These are phyloP conservation scores for Brachyrhaphis roseni DNA, from an alignment of 2,797 vertebrate species.

Conservation along the genomic window DNA sequence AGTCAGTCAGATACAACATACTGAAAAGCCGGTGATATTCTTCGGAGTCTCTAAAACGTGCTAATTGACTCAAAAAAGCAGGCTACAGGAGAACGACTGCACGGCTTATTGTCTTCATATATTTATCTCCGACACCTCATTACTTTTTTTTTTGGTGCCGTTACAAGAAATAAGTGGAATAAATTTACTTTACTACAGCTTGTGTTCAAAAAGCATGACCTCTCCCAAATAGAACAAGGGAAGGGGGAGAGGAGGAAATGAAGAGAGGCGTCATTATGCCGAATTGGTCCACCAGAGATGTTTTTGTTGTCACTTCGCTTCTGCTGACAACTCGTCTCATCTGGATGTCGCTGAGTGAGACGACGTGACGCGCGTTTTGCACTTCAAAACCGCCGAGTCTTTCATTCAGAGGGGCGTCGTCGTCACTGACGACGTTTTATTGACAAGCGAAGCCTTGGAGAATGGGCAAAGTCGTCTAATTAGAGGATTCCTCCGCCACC, in stretches of 20 bases:
- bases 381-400: slow-evolving; percentile 69
- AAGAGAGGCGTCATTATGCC: slow-evolving; percentile 71
- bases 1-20: slow-evolving; percentile 66
- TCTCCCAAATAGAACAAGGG: slow-evolving; percentile 64
- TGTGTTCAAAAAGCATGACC: slow-evolving; percentile 78
- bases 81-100: slow-evolving; percentile 52
- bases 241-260: slow-evolving; percentile 24
- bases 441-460: slow-evolving; percentile 73
- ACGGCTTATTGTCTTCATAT: slow-evolving; percentile 69
- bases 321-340: slow-evolving; percentile 72
- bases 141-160: slow-evolving; percentile 61
- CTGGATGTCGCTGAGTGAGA: slow-evolving; percentile 58
- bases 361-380: slow-evolving; percentile 69
- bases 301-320: slow-evolving; percentile 74
- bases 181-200: slow-evolving; percentile 71
- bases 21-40: slow-evolving; percentile 64
- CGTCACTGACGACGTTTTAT: slow-evolving; percentile 69
- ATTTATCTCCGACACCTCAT: slow-evolving; percentile 77
- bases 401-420: slow-evolving; percentile 64
- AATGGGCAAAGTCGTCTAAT: slow-evolving; percentile 72
- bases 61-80: slow-evolving; percentile 75
- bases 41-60: slow-evolving; percentile 60
- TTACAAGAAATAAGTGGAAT: slow-evolving; percentile 78
- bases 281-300: slow-evolving; percentile 77
- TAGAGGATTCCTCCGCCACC: slow-evolving; percentile 54